A percentile compares a stretch with the other conserved stretches of the same genome.
phyloP scores from a whole-genome alignment of 2,113 vertebrate species.

The Odobenus rosmarus region DNA sequence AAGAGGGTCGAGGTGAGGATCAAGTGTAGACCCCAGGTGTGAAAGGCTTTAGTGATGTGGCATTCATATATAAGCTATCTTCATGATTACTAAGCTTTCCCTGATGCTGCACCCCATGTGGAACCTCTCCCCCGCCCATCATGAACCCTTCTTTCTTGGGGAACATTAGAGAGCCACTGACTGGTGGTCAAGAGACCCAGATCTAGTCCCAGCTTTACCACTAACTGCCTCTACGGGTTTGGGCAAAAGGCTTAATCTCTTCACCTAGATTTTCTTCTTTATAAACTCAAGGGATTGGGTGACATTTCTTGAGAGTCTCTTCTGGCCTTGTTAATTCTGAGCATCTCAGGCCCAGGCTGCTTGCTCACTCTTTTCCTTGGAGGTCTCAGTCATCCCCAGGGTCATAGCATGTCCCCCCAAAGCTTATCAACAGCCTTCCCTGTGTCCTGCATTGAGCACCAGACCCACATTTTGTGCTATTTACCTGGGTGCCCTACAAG shows the following conservation, averaged over 20 bases:
- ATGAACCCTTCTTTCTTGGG: neutral
- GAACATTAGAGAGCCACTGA: neutral
- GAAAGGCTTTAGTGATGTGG: neutral
- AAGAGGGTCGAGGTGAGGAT: neutral
- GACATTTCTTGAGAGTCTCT: neutral
- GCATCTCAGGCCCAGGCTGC: neutral
- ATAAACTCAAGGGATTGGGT: neutral
- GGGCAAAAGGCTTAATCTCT: neutral
- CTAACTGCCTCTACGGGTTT: neutral
- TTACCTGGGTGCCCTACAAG: neutral
- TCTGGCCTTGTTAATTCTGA: neutral
- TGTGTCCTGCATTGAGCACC: neutral
- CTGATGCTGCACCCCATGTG: neutral
- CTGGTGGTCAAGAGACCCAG: neutral
- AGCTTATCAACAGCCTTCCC: no score
- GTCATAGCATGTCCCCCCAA: neutral
- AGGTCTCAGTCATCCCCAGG: neutral
- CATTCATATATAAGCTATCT: rapidly evolving
- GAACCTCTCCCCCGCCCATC: neutral
- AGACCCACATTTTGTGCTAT: neutral
- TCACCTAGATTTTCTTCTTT: neutral
- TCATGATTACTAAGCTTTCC: neutral
- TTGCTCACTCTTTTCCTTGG: neutral
- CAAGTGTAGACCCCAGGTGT: neutral
- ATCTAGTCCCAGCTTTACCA: neutral